phyloP scores from a whole-genome alignment of 2,113 vertebrate species.

The Panurus biarmicus region DNA sequence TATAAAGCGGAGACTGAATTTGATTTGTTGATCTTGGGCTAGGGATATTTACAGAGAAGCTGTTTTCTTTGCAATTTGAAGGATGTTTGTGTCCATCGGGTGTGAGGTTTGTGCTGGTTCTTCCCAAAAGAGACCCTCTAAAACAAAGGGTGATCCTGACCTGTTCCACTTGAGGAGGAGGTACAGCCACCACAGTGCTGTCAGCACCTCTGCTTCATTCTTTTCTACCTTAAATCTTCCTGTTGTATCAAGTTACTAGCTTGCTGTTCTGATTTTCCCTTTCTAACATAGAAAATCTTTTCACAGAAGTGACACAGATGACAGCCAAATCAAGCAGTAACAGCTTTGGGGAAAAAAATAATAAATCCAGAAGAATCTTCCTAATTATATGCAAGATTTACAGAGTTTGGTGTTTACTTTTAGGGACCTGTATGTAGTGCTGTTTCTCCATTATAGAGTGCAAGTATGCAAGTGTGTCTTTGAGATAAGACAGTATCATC shows the following conservation, averaged over 20 bases:
- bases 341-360: not conserved
- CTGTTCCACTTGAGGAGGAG: not conserved
- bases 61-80: not conserved
- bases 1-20: not conserved
- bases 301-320: not conserved
- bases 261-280: constrained; percentile 17
- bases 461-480: constrained; percentile 50
- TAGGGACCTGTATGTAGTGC: constrained; percentile 35
- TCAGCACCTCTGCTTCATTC: not conserved
- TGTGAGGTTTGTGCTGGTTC: not conserved
- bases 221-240: not conserved
- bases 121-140: not conserved
- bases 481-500: constrained; percentile 46
- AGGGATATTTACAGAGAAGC: not conserved
- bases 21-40: not conserved
- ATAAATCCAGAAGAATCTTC: constrained; percentile 22
- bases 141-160: not conserved
- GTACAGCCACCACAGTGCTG: not conserved
- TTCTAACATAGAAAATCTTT: not conserved
- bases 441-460: constrained; percentile 49
- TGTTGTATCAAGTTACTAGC: not conserved
- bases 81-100: not conserved
- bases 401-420: constrained; percentile 52
- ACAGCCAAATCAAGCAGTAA: constrained; percentile 38
- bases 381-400: constrained; percentile 46